Evolutionary conservation across 92 coral and sea anemone species (phyloP), one percentile per base, ranked within the genome.

Genomic region (Palythoa grandis): DNA sequence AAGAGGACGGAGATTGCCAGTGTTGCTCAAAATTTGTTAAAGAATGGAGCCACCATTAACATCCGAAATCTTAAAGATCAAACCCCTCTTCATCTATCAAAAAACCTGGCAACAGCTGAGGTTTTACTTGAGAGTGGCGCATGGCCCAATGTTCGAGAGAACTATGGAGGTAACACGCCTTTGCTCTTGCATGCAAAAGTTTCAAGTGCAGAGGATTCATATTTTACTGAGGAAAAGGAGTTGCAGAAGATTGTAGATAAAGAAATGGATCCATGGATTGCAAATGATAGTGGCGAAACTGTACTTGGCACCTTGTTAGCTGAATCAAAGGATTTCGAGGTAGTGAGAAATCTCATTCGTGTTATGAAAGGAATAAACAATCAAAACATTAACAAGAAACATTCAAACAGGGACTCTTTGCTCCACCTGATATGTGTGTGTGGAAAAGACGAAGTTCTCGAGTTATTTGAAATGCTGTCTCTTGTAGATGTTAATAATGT

Each of bases 51-150:
- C 7, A 10, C 53, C 16, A 68, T 54, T 25, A 77, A 77, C 25
- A 66, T 66, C 8, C 54, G 66, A 24, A 77, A 77, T 37, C 23
- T 20, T 20, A 47, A 13, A 23, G 82, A 77, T 57, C 68, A 52
- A 24, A 77, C 79, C 47, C 79, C 79, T 5, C 61, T 75, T 4
- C 79, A 75, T 25, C 14, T 75, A 4, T 57, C 79, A 24, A 77
- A 29, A 8, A 24, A 17, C 65, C 53, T 66, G 68, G 82, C 54
- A 22, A 66, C 67, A 23, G 68, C 53, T 16, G n/a, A 48, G n/a
- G 25, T 24, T 77, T 66, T 77, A 5, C 3, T 77, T 4, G 38
- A 53, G 22, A 77, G 53, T 35, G 82, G 82, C 13, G 66, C 82
- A 22, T 15, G 35, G 47, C 37, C 82, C 54, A 54, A 77, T 57